A percentile compares a stretch with the other conserved stretches of the same genome.
Evolutionary conservation across 2,888 invertebrate genomes (phyloP).

Genomic region (Ecliptopera silaceata): DNA sequence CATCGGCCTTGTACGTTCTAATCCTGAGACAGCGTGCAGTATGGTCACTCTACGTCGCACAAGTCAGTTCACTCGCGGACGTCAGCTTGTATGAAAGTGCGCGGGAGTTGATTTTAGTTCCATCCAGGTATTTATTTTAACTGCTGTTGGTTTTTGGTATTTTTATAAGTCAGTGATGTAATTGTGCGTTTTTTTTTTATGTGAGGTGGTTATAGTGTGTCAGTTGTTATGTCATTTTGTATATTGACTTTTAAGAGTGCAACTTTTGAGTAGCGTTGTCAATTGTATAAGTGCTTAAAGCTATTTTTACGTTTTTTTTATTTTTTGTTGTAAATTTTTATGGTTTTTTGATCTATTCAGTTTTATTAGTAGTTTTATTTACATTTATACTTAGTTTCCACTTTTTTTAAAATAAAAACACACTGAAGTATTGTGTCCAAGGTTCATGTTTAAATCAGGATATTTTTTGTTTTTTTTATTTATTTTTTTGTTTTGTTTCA

Average conservation of each 20-base stretch:
- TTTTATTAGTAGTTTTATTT: too few species aligned
- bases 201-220: too few species aligned
- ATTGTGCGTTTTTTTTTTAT: not conserved
- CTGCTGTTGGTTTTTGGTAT: not conserved
- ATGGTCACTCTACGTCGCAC: slow-evolving; percentile 19
- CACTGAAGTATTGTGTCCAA: not conserved
- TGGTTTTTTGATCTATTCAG: too few species aligned
- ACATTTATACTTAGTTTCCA: too few species aligned
- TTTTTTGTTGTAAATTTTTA: not conserved
- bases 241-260: slow-evolving; percentile 1
- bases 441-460: not conserved
- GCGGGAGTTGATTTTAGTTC: slow-evolving; percentile 12
- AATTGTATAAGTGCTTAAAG: not conserved
- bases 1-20: slow-evolving; percentile 29
- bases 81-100: slow-evolving; percentile 25
- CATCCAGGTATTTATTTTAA: slow-evolving; percentile 7
- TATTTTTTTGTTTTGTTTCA: slow-evolving; percentile 42
- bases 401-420: not conserved
- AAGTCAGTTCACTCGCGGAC: slow-evolving; percentile 18
- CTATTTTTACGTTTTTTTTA: not conserved
- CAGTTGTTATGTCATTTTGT: not conserved
- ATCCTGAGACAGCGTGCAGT: slow-evolving; percentile 2
- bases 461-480: slow-evolving; percentile 3
- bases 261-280: not conserved
- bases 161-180: not conserved